phyloP scores from a whole-genome alignment of 1,140 invertebrate genomes.

The Halesus radiatus region DNA sequence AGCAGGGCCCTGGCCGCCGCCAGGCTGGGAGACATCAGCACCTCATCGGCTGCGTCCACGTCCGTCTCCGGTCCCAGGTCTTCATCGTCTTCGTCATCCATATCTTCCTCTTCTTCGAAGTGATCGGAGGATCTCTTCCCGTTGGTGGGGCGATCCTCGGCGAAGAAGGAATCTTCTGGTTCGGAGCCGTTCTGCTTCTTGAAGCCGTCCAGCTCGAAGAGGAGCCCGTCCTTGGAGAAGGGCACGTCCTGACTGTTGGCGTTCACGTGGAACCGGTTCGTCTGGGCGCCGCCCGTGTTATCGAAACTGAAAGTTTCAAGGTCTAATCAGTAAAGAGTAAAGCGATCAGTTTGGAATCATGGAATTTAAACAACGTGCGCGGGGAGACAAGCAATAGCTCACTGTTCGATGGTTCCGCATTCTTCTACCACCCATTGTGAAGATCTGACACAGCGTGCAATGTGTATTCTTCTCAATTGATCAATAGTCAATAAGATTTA shows the following conservation, averaged over 20 bases:
- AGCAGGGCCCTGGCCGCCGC: constrained; percentile 52
- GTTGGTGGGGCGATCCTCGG: constrained; percentile 62
- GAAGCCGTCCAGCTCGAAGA: constrained; percentile 60
- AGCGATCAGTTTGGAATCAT: background rate
- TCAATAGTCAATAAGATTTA: too few relatives aligned
- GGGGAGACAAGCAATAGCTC: too few relatives aligned
- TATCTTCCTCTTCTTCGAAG: constrained; percentile 67
- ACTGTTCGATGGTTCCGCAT: too few relatives aligned
- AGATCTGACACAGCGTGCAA: too few relatives aligned
- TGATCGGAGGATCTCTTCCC: constrained; percentile 63
- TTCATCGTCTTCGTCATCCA: constrained; percentile 69
- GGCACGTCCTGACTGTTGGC: constrained; percentile 60
- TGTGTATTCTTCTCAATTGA: too few relatives aligned
- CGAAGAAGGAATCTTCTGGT: constrained; percentile 59
- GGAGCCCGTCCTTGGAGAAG: constrained; percentile 61
- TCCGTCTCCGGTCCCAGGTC: constrained; percentile 75
- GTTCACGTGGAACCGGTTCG: constrained; percentile 61
- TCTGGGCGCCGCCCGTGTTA: constrained; percentile 47
- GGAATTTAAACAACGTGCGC: too few relatives aligned
- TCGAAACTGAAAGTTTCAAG: constrained; percentile 52
- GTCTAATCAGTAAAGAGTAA: background rate
- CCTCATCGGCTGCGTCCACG: constrained; percentile 73
- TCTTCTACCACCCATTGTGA: too few relatives aligned
- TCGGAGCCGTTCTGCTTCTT: constrained; percentile 58
- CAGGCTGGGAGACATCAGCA: constrained; percentile 58